phyloP scores from a whole-genome alignment of 2,888 invertebrate genomes.

The Prosopocoilus inquinatus region DNA sequence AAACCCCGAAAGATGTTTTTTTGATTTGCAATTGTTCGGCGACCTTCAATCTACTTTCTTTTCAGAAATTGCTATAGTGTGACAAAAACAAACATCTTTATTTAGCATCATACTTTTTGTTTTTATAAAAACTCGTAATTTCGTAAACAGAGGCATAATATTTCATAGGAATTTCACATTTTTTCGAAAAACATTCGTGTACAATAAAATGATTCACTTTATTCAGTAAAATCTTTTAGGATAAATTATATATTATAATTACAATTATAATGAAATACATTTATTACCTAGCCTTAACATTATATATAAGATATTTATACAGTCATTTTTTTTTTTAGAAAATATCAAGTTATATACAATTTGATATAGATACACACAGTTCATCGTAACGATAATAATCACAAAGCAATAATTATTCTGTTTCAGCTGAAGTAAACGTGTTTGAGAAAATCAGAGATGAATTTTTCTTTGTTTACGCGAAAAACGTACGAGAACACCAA shows the following conservation, averaged over 20 bases:
- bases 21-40: too few species aligned
- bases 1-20: too few species aligned
- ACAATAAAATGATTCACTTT: not conserved
- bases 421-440: slow-evolving; percentile 6
- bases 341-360: slow-evolving; percentile 39
- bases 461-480: slow-evolving; percentile 20
- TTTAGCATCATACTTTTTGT: too few species aligned
- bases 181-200: not conserved
- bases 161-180: too few species aligned
- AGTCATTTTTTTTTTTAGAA: slow-evolving; percentile 33
- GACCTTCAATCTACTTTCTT: too few species aligned
- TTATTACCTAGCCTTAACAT: slow-evolving; percentile 2
- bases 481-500: slow-evolving; percentile 34
- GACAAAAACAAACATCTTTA: too few species aligned
- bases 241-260: slow-evolving; percentile 1
- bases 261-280: slow-evolving; percentile 1
- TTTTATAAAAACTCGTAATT: too few species aligned
- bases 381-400: slow-evolving; percentile 4
- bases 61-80: too few species aligned
- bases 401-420: slow-evolving; percentile 12
- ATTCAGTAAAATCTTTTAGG: not conserved
- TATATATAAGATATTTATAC: not conserved
- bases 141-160: too few species aligned
- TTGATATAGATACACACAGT: slow-evolving; percentile 30
- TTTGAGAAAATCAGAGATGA: slow-evolving; percentile 2